A percentile compares a stretch with the other conserved stretches of the same genome.
Evolutionary conservation across 2,113 vertebrate species (phyloP).

Genomic region (Myotis davidii): DNA sequence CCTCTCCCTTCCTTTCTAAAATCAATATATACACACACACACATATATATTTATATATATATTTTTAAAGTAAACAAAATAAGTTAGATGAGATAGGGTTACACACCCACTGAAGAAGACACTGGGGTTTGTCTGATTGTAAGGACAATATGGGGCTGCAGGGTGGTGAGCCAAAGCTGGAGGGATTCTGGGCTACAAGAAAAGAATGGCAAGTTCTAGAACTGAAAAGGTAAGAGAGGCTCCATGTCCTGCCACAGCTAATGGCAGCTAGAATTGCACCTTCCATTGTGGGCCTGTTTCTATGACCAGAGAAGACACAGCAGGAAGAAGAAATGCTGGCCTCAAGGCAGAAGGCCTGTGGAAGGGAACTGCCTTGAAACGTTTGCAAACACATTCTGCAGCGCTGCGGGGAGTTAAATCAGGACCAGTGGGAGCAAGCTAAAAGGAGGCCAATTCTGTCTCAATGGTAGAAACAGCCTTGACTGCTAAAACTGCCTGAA

Average conservation of each 20-base stretch:
- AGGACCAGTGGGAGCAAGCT: background rate
- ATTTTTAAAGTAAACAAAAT: background rate
- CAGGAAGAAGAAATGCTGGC: background rate
- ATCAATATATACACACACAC: too few species aligned
- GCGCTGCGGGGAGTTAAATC: constrained; percentile 26
- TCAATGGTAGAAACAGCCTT: background rate
- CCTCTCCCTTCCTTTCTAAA: too few species aligned
- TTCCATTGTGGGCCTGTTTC: background rate
- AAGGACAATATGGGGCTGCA: background rate
- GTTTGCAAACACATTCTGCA: constrained; percentile 3
- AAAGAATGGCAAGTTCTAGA: constrained; percentile 48
- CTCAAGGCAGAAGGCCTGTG: background rate
- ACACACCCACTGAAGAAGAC: constrained; percentile 28
- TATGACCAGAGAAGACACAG: background rate
- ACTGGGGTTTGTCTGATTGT: background rate
- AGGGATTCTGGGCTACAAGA: background rate
- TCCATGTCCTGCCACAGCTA: background rate
- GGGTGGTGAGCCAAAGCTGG: background rate
- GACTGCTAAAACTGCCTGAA: background rate
- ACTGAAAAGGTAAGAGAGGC: background rate
- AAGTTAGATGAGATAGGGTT: background rate
- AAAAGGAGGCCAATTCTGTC: constrained; percentile 26
- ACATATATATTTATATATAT: too few species aligned
- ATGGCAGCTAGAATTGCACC: background rate
- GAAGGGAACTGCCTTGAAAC: background rate